phyloP scores from a whole-genome alignment of 2,888 invertebrate genomes.

The Oscheius sp. region DNA sequence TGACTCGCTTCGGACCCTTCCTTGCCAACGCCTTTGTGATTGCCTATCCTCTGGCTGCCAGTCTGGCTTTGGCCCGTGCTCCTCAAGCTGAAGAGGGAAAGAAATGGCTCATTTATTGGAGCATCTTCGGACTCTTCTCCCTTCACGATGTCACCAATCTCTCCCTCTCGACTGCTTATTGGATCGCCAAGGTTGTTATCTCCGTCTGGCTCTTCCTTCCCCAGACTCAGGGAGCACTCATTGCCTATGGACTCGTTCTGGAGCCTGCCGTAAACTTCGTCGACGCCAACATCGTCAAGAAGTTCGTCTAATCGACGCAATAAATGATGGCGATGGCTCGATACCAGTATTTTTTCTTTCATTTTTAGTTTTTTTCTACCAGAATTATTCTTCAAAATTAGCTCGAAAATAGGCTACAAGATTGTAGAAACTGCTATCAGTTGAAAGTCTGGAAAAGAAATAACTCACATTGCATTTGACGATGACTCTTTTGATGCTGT shows the following conservation, averaged over 20 bases:
- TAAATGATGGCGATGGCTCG: not conserved
- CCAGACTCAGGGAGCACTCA: not conserved
- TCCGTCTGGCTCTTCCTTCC: not conserved
- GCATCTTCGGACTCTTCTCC: not conserved
- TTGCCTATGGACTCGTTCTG: not conserved
- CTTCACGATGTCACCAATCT: not conserved
- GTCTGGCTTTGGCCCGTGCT: not conserved
- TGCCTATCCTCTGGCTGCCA: not conserved
- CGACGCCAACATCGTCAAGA: not conserved
- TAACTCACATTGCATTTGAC: slow-evolving; percentile 14
- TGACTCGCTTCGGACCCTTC: not conserved
- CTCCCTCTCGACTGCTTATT: not conserved
- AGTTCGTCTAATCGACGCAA: not conserved
- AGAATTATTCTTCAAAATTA: too few species aligned
- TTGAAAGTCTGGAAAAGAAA: too few species aligned
- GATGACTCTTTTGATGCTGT: slow-evolving; percentile 21
- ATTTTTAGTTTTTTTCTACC: too few species aligned
- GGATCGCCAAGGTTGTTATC: not conserved
- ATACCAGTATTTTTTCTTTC: not conserved
- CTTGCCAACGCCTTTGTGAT: not conserved
- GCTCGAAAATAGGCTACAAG: too few species aligned
- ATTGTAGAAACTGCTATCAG: too few species aligned
- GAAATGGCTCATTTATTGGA: not conserved
- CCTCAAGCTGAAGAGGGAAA: too few species aligned
- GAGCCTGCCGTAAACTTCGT: not conserved